A percentile compares a stretch with the other conserved stretches of the same genome.
Evolutionary conservation across 2,888 invertebrate species (phyloP).

Genomic region (Pheosia tremula): DNA sequence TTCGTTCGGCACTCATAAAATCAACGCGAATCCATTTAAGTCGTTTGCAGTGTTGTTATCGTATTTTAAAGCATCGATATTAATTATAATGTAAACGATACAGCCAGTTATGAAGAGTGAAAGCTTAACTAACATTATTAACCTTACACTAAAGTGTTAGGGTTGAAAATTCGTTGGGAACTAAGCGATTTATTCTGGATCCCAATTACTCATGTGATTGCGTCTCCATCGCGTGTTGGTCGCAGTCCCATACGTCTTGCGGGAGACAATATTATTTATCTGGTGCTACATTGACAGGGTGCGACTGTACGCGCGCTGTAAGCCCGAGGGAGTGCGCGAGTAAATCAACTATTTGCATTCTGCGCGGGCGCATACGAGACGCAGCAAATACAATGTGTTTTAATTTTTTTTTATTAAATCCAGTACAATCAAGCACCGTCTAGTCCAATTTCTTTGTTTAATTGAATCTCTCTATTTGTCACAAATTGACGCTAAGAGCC

Average conservation of each 20-base stretch:
- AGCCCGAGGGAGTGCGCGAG: constrained; percentile 55
- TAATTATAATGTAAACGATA: constrained; percentile 40
- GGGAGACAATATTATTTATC: constrained; percentile 72
- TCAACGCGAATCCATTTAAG: constrained; percentile 25
- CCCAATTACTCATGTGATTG: constrained; percentile 72
- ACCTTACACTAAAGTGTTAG: not conserved
- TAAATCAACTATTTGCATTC: constrained; percentile 80
- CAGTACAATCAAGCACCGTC: not conserved
- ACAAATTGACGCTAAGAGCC: not conserved
- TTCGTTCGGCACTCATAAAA: constrained; percentile 10
- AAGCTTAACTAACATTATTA: not conserved
- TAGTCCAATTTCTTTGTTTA: not conserved
- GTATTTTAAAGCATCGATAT: constrained; percentile 19
- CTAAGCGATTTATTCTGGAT: constrained; percentile 49
- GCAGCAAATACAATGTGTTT: constrained; percentile 12
- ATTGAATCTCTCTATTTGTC: constrained; percentile 3
- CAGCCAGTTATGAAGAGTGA: constrained; percentile 17
- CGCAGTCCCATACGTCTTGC: constrained; percentile 63
- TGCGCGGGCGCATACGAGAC: constrained; percentile 34
- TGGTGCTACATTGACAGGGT: constrained; percentile 50
- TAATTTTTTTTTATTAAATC: constrained; percentile 15
- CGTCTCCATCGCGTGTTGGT: constrained; percentile 50
- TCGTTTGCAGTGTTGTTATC: constrained; percentile 22
- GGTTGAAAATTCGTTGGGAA: constrained; percentile 1
- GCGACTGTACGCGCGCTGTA: constrained; percentile 53